Conservation (phyloP, 1,140 invertebrate genomes). For the Agrilus planipennis region DNA sequence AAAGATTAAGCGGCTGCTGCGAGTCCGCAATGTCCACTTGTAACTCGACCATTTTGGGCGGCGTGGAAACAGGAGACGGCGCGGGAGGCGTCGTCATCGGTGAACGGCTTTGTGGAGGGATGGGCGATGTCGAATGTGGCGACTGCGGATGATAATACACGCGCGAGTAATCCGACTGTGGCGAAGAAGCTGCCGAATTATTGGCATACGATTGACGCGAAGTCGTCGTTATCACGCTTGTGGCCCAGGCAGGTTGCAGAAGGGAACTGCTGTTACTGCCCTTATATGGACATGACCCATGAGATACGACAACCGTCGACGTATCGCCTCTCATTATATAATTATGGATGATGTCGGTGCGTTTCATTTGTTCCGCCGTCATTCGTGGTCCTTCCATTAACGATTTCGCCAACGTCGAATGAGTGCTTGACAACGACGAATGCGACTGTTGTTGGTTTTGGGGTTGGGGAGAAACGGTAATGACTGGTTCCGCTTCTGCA, state of each 20-base stretch:
- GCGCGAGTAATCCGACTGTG: constrained; percentile 18
- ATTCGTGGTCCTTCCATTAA: constrained; percentile 79
- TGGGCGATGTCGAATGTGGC: constrained; percentile 40
- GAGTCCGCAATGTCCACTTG: constrained; percentile 71
- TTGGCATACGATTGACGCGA: constrained; percentile 14
- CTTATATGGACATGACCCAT: constrained; percentile 32
- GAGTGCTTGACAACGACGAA: constrained; percentile 56
- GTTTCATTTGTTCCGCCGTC: constrained; percentile 79
- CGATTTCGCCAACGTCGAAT: constrained; percentile 75
- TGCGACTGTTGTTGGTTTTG: constrained; percentile 20
- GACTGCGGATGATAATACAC: constrained; percentile 37
- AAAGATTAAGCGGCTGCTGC: constrained; percentile 74
- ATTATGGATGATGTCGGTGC: constrained; percentile 79
- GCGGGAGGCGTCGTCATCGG: constrained; percentile 37
- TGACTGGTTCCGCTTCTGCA: constrained; percentile 57
- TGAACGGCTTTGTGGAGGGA: constrained; percentile 32
- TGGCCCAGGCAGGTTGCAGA: constrained; percentile 29
- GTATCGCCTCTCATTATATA: constrained; percentile 68
- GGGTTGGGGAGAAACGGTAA: constrained; percentile 32
- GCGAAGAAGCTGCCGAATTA: constrained; percentile 10
- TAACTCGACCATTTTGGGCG: constrained; percentile 53
- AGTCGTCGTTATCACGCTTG: constrained; percentile 37
- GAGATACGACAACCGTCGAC: constrained; percentile 17
- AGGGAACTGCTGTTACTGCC: constrained; percentile 14
- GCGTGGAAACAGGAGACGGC: constrained; percentile 30